A percentile compares a stretch with the other conserved stretches of the same genome.
phyloP scores from a whole-genome alignment of 2,797 vertebrate species.

The Ispidina picta region DNA sequence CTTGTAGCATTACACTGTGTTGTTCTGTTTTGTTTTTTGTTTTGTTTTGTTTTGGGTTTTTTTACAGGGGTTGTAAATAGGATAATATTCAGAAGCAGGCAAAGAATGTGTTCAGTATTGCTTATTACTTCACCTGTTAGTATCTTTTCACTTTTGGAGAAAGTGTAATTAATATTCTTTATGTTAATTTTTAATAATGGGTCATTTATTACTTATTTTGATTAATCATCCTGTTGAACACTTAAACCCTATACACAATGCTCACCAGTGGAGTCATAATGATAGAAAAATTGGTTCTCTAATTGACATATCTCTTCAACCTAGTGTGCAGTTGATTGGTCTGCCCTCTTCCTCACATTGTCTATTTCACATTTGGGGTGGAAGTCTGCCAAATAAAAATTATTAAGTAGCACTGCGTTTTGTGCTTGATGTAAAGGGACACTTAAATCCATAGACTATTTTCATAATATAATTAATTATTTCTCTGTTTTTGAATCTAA shows the following conservation, averaged over 20 bases:
- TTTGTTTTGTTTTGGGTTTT: background rate
- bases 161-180: background rate
- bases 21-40: background rate
- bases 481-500: background rate
- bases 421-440: background rate
- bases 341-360: fast-evolving
- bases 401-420: background rate
- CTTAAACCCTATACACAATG: fast-evolving
- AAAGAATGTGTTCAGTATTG: background rate
- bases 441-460: background rate
- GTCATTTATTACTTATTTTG: background rate
- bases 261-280: background rate
- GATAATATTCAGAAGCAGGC: background rate
- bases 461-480: background rate
- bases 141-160: background rate
- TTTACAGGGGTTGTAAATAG: background rate
- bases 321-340: background rate
- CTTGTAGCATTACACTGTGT: background rate
- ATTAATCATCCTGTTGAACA: background rate
- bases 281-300: background rate
- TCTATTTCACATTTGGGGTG: background rate
- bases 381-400: background rate
- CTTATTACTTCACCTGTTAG: background rate
- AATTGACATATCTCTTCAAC: background rate
- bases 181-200: background rate